These are phyloP conservation scores for Torymus auratus DNA, from an alignment of 2,888 invertebrate species.

Conservation along the genomic window DNA sequence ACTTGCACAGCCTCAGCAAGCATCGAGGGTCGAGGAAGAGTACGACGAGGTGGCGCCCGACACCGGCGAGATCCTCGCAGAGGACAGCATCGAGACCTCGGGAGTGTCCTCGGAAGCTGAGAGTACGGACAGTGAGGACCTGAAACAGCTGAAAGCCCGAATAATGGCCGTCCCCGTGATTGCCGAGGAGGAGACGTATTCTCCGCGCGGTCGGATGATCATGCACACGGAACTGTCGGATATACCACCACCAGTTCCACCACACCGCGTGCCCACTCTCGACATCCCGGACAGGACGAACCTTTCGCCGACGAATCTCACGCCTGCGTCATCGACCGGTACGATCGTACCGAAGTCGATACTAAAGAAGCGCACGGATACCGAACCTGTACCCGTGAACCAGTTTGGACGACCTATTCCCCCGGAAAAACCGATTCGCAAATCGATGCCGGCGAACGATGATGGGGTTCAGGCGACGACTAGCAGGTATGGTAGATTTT, in stretches of 20 bases:
- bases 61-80: slow-evolving; percentile 59
- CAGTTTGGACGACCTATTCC: slow-evolving; percentile 71
- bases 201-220: slow-evolving; percentile 69
- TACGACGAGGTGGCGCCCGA: slow-evolving; percentile 55
- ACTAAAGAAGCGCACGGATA: slow-evolving; percentile 80
- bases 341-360: slow-evolving; percentile 84
- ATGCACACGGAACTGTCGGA: slow-evolving; percentile 62
- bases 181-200: slow-evolving; percentile 73
- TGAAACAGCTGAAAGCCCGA: slow-evolving; percentile 69
- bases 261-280: slow-evolving; percentile 55
- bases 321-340: slow-evolving; percentile 30
- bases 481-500: slow-evolving; percentile 25
- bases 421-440: slow-evolving; percentile 71
- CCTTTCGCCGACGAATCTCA: slow-evolving; percentile 40
- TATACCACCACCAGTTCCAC: slow-evolving; percentile 58
- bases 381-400: slow-evolving; percentile 67
- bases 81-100: slow-evolving; percentile 67
- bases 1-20: slow-evolving; percentile 14
- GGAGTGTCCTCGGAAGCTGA: slow-evolving; percentile 67
- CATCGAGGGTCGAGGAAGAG: slow-evolving; percentile 39
- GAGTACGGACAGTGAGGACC: slow-evolving; percentile 69
- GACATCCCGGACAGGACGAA: slow-evolving; percentile 55
- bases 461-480: slow-evolving; percentile 2
- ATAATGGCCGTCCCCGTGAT: slow-evolving; percentile 69
- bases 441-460: slow-evolving; percentile 47